Evolutionary conservation across 37 sponge, comb jelly and placozoan genomes (phyloP).

Genomic region (Mnemiopsis leidyi): DNA sequence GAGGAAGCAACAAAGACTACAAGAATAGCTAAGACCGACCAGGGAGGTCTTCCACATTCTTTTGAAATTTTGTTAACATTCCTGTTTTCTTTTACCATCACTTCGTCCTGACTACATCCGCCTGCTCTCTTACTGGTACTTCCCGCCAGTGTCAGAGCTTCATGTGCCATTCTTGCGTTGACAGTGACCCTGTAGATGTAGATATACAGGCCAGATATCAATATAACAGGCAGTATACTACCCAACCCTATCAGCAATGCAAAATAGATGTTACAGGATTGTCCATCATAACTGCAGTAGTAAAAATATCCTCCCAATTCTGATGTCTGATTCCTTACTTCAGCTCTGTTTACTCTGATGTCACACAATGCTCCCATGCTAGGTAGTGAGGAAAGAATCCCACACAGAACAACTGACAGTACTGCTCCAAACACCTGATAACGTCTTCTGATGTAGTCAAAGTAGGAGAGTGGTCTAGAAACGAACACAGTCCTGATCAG

Average conservation of each 20-base stretch:
- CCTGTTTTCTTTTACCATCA: background rate
- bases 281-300: too few species aligned
- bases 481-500: background rate
- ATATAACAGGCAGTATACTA: background rate
- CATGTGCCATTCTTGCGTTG: background rate
- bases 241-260: background rate
- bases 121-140: background rate
- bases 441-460: background rate
- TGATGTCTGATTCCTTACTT: too few species aligned
- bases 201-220: background rate
- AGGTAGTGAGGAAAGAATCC: background rate
- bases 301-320: too few species aligned
- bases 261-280: background rate
- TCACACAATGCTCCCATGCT: background rate
- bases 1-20: background rate
- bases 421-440: background rate
- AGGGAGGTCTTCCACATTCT: too few species aligned
- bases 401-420: background rate
- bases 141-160: background rate
- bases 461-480: background rate
- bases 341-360: too few species aligned
- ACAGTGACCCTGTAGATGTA: background rate
- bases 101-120: background rate
- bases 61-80: too few species aligned
- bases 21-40: background rate